phyloP scores from a whole-genome alignment of 1,140 invertebrate genomes.

The Cheumatopsyche charites region DNA sequence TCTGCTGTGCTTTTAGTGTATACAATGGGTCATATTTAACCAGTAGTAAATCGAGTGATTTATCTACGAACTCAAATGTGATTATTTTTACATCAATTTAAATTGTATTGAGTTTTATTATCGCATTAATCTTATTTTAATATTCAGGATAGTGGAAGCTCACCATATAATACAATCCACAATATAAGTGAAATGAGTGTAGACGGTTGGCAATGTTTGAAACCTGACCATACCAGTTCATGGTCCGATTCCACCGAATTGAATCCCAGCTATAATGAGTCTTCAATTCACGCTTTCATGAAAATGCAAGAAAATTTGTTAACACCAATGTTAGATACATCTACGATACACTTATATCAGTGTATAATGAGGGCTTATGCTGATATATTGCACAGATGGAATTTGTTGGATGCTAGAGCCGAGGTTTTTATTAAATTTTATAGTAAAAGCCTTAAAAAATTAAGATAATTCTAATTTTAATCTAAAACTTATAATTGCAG shows the following conservation, averaged over 20 bases:
- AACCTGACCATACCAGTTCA: conserved; percentile 82
- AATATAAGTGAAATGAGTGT: conserved; percentile 76
- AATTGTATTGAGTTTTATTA: not conserved
- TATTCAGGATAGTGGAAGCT: conserved; percentile 70
- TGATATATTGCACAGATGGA: conserved; percentile 83
- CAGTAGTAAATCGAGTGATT: conserved; percentile 46
- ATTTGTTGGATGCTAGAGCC: conserved; percentile 80
- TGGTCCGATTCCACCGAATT: conserved; percentile 84
- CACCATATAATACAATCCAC: conserved; percentile 91
- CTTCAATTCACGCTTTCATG: conserved; percentile 50
- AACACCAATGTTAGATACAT: conserved; percentile 55
- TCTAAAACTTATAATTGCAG: too few relatives aligned
- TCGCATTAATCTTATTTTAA: not conserved
- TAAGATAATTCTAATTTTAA: too few relatives aligned
- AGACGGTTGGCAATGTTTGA: conserved; percentile 77
- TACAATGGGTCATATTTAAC: conserved; percentile 44
- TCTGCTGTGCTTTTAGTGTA: conserved; percentile 83
- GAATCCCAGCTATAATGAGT: conserved; percentile 63
- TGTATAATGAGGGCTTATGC: conserved; percentile 87
- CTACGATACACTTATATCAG: conserved; percentile 73
- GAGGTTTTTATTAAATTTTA: conserved; percentile 57
- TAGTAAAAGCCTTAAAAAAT: not conserved
- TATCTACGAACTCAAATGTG: conserved; percentile 47
- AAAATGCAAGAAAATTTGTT: conserved; percentile 54
- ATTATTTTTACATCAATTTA: not conserved